Evolutionary conservation across 2,113 vertebrate species (phyloP), one percentile per base, ranked within the genome.

Genomic region (Anthoscopus minutus): DNA sequence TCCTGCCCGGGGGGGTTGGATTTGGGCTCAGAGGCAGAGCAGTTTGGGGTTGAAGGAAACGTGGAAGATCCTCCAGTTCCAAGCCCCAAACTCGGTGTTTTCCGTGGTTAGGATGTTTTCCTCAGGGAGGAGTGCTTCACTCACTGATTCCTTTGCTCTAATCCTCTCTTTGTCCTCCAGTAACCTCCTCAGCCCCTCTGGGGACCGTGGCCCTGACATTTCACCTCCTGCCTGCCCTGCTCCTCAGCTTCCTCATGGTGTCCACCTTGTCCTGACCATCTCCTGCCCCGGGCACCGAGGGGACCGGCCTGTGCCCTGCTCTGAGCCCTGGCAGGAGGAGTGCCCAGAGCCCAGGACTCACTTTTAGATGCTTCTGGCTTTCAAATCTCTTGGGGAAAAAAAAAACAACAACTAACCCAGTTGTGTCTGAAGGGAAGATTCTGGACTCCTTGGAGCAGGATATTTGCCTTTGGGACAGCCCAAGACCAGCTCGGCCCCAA

Each of bases 161-260:
- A 82, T 45, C 15, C 27, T 5, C 6, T 86, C 33, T 92, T 45
- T 72, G 81, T 82, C 38, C 38, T 65, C 53, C 33, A 95, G 94
- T 3, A 14, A 5, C 2, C 4, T 84, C 95, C 58, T 76, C 91
- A 72, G 81, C 92, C 35, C 28, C 91, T 25, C 37, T 11, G 71
- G 45, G 60, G 9, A 1, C 83, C 2, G 2, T 53, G 74, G 77
- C 88, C 78, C 9, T 5, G 22, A 17, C 4, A 0, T 8, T 78
- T 19, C 91, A 64, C 53, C 82, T 97, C 70, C 86, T 95, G 77
- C 93, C 93, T 50, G 51, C 93, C 53, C 80, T 95, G 71, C 91
- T 97, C 4, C 48, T 60, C 48, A 87, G 16, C 19, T 10, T 89
- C 40, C 40, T 90, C 62, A 4, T 37, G 35, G 12, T 40, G n/a